Base-by-base conservation (phyloP, 2,113 vertebrate species). In the Chelonoidis abingdonii region DNA sequence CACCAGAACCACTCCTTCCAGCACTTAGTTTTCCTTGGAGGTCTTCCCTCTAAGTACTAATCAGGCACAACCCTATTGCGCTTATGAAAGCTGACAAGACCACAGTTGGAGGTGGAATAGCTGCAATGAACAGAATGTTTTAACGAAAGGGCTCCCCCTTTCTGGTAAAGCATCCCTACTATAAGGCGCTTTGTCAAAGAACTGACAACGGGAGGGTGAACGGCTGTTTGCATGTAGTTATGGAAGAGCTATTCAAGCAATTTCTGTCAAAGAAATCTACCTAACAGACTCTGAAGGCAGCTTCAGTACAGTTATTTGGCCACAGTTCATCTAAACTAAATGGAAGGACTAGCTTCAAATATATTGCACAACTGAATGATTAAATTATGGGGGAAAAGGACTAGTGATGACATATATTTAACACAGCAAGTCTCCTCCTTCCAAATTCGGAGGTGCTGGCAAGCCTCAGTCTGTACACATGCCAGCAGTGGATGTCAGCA, bases 401-500 rank as follows among this genome's bases (percentile, higher is more conserved):
- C 69, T 94, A 2, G 92, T 86, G 97, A 95, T 98, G 97, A 98
- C 96, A 96, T 96, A 89, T 96, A 95, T 89, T 97, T 96, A 97
- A 95, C 95, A 96, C 95, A 10, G 81, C 95, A 69, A 93, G 94
- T 89, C 83, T 90, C 90, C 92, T 89, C 83, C 89, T 89, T 90
- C 83, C 84, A 94, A 91, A 97, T 95, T 80, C 94, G 94, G 92
- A 88, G 91, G 38, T 90, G 92, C 94, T 96, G 93, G 93, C 80
- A 90, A 88, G 91, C 88, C 54, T 3, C 14, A 29, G 49, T 65
- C 41, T 82, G 89, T 84, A 86, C 91, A 27, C 89, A 88, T 97
- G 97, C 97, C 97, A 97, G 29, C 95, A 95, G 96, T 93, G 97
- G 97, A 98, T 98, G 97, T 97, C 96, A 93, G 97, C 95, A 88